Evolutionary conservation across 2,797 vertebrate species (phyloP).

Genomic region (Denticeps clupeoides): DNA sequence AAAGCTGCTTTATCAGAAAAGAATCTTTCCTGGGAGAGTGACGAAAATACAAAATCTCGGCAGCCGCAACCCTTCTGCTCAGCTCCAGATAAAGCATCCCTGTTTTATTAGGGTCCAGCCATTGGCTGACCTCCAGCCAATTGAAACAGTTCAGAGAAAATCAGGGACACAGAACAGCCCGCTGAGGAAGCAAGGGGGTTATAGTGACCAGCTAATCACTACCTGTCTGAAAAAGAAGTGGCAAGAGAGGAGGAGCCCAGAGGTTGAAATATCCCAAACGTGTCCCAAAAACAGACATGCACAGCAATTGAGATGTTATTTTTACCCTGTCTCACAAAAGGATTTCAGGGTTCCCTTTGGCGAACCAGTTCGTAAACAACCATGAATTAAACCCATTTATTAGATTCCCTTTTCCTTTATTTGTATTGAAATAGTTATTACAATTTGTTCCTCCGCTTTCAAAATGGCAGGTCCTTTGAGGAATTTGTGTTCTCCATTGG

Average conservation of each 20-base stretch:
- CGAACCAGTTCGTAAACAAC: neutral
- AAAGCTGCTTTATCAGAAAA: slow-evolving; percentile 36
- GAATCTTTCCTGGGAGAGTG: slow-evolving; percentile 25
- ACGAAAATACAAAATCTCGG: slow-evolving; percentile 36
- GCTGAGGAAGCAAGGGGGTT: too few species aligned
- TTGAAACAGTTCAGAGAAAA: slow-evolving; percentile 44
- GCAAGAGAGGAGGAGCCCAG: too few species aligned
- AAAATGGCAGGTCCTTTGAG: too few species aligned
- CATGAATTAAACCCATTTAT: neutral
- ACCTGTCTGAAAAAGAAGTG: too few species aligned
- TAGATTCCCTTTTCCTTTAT: too few species aligned
- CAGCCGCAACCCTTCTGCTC: slow-evolving; percentile 39
- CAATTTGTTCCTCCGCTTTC: too few species aligned
- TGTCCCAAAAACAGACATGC: neutral
- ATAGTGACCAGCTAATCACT: neutral
- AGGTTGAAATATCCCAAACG: neutral
- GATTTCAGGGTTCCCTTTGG: slow-evolving; percentile 1
- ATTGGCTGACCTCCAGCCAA: slow-evolving; percentile 46
- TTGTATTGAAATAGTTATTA: too few species aligned
- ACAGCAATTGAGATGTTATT: neutral
- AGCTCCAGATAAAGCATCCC: slow-evolving; percentile 41
- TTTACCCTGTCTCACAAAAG: neutral
- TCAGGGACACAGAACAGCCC: slow-evolving; percentile 23
- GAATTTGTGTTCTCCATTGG: too few species aligned
- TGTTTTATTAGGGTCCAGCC: slow-evolving; percentile 35